phyloP scores from a whole-genome alignment of 2,113 vertebrate species.

The Puntigrus tetrazona region DNA sequence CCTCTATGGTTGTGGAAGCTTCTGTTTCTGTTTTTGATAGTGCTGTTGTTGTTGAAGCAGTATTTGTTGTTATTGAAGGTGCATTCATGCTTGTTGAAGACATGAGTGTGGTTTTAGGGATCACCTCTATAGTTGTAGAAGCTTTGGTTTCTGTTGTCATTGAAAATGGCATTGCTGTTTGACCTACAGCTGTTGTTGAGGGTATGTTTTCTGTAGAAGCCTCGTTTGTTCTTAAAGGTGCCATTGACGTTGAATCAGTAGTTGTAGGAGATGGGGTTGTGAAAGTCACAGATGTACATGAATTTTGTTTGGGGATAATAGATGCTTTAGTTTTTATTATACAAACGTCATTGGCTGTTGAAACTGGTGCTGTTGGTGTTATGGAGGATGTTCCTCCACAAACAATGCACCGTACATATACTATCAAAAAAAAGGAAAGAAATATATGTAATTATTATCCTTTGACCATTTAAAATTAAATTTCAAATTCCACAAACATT shows the following conservation, averaged over 20 bases:
- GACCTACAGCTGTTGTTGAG: neutral
- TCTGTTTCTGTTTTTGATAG: neutral
- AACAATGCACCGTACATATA: neutral
- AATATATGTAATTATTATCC: neutral
- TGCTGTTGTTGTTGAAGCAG: neutral
- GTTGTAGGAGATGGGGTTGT: neutral
- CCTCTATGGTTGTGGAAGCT: neutral
- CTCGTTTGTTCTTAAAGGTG: neutral
- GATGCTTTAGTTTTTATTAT: neutral
- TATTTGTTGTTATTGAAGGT: neutral
- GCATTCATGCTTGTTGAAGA: neutral
- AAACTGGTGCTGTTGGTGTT: neutral
- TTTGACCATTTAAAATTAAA: neutral
- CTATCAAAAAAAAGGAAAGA: neutral
- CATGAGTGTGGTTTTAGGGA: neutral
- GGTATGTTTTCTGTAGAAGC: neutral
- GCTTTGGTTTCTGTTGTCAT: neutral
- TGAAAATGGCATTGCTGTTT: neutral
- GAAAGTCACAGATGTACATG: neutral
- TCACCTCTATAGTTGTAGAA: neutral
- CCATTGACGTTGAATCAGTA: neutral
- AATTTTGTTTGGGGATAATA: neutral
- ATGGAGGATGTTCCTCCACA: neutral
- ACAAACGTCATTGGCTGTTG: neutral
- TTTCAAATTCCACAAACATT: neutral